Base-by-base conservation (phyloP, 2,888 invertebrate genomes). In the Archips xylosteana region DNA sequence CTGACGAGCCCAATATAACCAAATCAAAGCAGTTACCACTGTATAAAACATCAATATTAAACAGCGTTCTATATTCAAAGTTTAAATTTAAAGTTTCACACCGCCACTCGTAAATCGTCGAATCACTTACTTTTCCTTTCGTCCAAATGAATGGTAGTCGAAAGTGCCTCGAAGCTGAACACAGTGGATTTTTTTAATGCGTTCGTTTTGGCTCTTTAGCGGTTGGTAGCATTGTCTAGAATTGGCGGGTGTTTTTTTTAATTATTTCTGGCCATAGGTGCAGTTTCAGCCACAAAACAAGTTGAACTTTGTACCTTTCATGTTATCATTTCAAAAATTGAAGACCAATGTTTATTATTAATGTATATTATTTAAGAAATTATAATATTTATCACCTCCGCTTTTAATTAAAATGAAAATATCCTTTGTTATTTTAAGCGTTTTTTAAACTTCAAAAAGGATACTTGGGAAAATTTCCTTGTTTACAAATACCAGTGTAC, bases 81-180 rank as follows among this genome's bases (percentile, higher is more conserved):
- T 65, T 65, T 36, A 36, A 65, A 51, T 51, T 51, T 51, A 9
- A 64, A 65, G 49, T 65, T 65, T 51, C 65, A 65, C 65, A 64
- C 49, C 49, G 49, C 47, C 8, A 64, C 65, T 65, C 51, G 51
- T 65, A 65, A 51, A 65, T 51, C 49, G 49, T 65, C 73, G 63
- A 73, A 73, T 69, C 68, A 73, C 59, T 63, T 59, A 69, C 73
- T 73, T 73, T 72, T 73, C 68, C 68, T 73, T 73, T 73, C 68
- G 65, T 36, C 65, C 51, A 13, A 67, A 51, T 36, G 72, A 72
- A 63, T 39, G 72, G 70, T 13, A 32, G 59, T 73, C 51, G 73
- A 73, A 73, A 73, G 73, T 59, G 59, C 68, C 15, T 68, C 32
- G 64, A 49, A 69, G 49, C 68, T 51, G 49, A 63, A 49, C 68